A percentile compares a stretch with the other conserved stretches of the same genome.
Evolutionary conservation across 2,113 vertebrate genomes (phyloP).

Genomic region (Scortum barcoo): DNA sequence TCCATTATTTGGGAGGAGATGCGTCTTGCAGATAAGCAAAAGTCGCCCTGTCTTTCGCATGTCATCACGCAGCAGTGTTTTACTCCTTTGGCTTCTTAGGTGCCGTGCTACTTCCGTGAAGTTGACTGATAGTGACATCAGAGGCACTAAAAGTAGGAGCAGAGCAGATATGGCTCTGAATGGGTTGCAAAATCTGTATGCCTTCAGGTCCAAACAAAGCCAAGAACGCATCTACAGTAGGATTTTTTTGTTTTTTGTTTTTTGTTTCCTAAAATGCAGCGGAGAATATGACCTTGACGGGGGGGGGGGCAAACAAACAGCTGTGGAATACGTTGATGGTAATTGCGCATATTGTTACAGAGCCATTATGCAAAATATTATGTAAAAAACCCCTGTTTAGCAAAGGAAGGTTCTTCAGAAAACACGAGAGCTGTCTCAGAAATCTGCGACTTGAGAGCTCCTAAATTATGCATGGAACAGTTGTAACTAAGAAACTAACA

Average conservation of each 20-base stretch:
- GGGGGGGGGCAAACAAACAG: constrained; percentile 32
- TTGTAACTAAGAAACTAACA: constrained; percentile 32
- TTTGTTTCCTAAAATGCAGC: constrained; percentile 36
- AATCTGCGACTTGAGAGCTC: constrained; percentile 6
- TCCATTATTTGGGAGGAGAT: constrained; percentile 52
- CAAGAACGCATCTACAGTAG: constrained; percentile 1
- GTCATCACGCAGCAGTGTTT: constrained; percentile 25
- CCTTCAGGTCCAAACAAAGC: constrained; percentile 57
- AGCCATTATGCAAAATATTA: constrained; percentile 52
- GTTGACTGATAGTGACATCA: constrained; percentile 65
- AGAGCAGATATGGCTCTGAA: constrained; percentile 26
- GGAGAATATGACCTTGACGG: constrained; percentile 40
- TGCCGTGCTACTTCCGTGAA: constrained; percentile 32
- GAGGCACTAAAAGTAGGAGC: constrained; percentile 47
- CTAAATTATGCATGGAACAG: constrained; percentile 41
- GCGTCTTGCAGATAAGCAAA: constrained; percentile 51
- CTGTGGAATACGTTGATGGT: constrained; percentile 45
- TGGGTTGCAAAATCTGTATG: constrained; percentile 29
- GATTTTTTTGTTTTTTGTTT: constrained; percentile 9
- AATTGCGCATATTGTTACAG: constrained; percentile 39
- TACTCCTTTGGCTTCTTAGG: constrained; percentile 55
- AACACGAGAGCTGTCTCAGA: constrained; percentile 7
- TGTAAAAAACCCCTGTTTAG: constrained; percentile 10
- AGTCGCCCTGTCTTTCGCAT: constrained; percentile 45
- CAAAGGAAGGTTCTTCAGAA: constrained; percentile 11